A percentile compares a stretch with the other conserved stretches of the same genome.
Evolutionary conservation across 2,888 invertebrate genomes (phyloP).

Genomic region (Ophion ventricosus): DNA sequence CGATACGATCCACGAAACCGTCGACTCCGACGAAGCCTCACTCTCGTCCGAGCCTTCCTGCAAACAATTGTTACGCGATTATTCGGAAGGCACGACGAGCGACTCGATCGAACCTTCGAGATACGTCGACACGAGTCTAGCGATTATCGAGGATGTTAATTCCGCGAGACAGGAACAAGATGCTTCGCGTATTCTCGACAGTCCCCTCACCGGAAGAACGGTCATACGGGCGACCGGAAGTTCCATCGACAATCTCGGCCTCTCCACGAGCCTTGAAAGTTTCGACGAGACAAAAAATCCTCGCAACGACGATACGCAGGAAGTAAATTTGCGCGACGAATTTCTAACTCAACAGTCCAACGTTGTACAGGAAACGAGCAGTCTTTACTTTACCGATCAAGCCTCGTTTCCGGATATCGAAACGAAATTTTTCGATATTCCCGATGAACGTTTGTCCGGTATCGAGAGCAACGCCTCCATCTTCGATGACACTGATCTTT

Average conservation of each 20-base stretch:
- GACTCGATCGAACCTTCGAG: conserved; percentile 5
- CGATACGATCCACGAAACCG: not conserved
- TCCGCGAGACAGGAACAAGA: not conserved
- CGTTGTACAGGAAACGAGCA: conserved; percentile 67
- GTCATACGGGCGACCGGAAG: conserved; percentile 50
- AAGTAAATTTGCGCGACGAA: not conserved
- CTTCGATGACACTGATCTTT: not conserved
- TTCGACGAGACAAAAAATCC: not conserved
- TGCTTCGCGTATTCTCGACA: conserved; percentile 24
- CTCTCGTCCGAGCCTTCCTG: conserved; percentile 36
- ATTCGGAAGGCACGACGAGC: conserved; percentile 26
- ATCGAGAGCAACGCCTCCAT: conserved; percentile 28
- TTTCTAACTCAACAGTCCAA: conserved; percentile 24
- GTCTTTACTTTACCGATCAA: conserved; percentile 70
- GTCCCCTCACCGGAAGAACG: conserved; percentile 66
- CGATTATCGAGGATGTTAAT: conserved; percentile 44
- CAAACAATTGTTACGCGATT: conserved; percentile 49
- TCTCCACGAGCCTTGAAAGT: not conserved
- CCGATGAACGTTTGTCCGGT: not conserved
- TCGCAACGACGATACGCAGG: not conserved
- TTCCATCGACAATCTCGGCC: conserved; percentile 12
- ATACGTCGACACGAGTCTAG: conserved; percentile 17
- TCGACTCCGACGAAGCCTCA: conserved; percentile 14
- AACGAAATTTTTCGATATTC: conserved; percentile 1
- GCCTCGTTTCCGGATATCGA: conserved; percentile 60